Base-by-base conservation (phyloP, 2,888 invertebrate species). In the Vandiemenella viatica region DNA sequence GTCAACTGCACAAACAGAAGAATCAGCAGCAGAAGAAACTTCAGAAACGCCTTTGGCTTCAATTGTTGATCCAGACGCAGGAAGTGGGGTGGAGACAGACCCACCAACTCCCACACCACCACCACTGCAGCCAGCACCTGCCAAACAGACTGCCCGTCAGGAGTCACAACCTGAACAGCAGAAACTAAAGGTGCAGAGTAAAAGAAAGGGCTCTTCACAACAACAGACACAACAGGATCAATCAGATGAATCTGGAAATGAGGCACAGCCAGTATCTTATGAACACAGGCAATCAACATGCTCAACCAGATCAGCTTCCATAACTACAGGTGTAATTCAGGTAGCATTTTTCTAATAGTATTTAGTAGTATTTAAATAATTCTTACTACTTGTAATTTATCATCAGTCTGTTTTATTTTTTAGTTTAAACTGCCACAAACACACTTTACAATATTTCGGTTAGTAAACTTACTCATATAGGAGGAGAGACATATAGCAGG, bases 241-340 rank as follows among this genome's bases (percentile, higher is more conserved):
- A 7, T 7, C 46, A 10, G 47, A 47, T 26, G 47, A 47, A 15
- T 26, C 15, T 1, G 16, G 20, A 4, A 16, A 3, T 37, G 46
- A 46, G n/a, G 41, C 40, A 7, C 23, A 21, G 1, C 41, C 18
- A 8, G 16, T 26, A 23, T 45, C 45, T 1, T 19, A 26, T 16
- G 4, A 13, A 18, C 19, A 41, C 15, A 18, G 5, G 6, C n/a
- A 16, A 3, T 15, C 17, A 4, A 26, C 47, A n/a, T 6, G 23
- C 5, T 65, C 65, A 1, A 61, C 65, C 5, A 57, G 65, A 52
- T 65, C 65, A 3, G 64, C 64, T 8, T 65, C 65, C 21, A 65
- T 65, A 43, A 63, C 64, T 2, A 59, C 63, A 45, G 62, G 62
- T 13, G 62, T 62, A 20, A 55, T 65, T 50, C 65, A 63, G 54